Evolutionary conservation across 2,888 invertebrate species (phyloP).

Genomic region (Stenurella melanura): DNA sequence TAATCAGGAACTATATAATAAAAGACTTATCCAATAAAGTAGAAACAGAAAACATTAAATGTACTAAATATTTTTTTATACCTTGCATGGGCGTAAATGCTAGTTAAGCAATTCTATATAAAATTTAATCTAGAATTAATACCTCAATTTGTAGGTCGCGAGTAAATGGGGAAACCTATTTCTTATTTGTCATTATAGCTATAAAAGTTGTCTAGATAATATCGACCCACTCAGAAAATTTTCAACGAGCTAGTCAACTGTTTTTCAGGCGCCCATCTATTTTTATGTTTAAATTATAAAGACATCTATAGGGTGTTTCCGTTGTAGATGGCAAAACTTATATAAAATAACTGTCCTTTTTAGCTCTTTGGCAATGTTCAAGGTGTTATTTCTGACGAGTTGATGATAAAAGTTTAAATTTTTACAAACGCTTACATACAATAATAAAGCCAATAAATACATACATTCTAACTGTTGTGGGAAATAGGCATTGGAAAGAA

Average conservation of each 20-base stretch:
- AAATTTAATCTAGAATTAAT: background rate
- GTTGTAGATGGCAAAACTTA: background rate
- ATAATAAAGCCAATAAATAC: too few species aligned
- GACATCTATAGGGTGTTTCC: background rate
- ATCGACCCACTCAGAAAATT: background rate
- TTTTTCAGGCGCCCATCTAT: background rate
- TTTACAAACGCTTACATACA: too few species aligned
- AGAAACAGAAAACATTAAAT: conserved; percentile 1
- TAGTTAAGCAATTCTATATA: background rate
- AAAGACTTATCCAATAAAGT: background rate
- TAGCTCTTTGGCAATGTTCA: too few species aligned
- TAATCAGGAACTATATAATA: background rate
- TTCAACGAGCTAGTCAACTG: background rate
- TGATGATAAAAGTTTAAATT: too few species aligned
- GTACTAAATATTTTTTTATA: background rate
- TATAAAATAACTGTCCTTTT: too few species aligned
- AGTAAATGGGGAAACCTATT: background rate
- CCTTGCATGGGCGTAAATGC: background rate
- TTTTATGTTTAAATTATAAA: background rate
- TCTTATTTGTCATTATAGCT: background rate
- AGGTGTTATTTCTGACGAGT: too few species aligned
- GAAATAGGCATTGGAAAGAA: too few species aligned
- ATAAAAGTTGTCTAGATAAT: background rate
- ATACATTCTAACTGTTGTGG: too few species aligned
- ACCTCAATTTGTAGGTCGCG: background rate